These are phyloP conservation scores for Gobiocypris rarus DNA, from an alignment of 2,113 vertebrate species.

Conservation along the genomic window DNA sequence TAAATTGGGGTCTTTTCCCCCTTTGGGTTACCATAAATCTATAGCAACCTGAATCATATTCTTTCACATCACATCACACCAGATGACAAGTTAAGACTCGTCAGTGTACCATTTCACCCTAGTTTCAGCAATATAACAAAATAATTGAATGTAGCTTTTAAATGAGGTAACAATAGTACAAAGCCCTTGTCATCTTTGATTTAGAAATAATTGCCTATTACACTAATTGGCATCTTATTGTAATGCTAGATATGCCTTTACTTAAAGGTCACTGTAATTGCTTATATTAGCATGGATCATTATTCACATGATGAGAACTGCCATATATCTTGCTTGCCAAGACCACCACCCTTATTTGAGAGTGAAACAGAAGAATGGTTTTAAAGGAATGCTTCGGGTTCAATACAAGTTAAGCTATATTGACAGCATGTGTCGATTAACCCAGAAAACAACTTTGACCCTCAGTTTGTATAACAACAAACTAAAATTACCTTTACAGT, in stretches of 20 bases:
- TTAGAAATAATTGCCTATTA: slow-evolving; percentile 33
- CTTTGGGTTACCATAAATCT: background rate
- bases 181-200: slow-evolving; percentile 43
- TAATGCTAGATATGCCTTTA: slow-evolving; percentile 47
- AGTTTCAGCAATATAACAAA: slow-evolving; percentile 18
- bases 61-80: background rate
- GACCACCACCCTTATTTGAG: slow-evolving; percentile 14
- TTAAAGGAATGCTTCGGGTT: background rate
- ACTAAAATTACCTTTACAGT: background rate
- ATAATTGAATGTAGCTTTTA: background rate
- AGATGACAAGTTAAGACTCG: background rate
- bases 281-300: slow-evolving; percentile 49
- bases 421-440: background rate
- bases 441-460: background rate
- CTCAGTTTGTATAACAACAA: background rate
- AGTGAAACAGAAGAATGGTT: slow-evolving; percentile 10
- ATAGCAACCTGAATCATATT: background rate
- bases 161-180: background rate
- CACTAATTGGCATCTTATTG: slow-evolving; percentile 29
- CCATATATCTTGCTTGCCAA: slow-evolving; percentile 34
- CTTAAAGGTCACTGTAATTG: slow-evolving; percentile 58
- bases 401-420: background rate
- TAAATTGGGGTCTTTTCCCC: too few relatives aligned
- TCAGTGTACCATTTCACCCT: background rate
- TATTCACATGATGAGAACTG: slow-evolving; percentile 38